Evolutionary conservation across 2,888 invertebrate species (phyloP).

Genomic region (Doris montereyensis): DNA sequence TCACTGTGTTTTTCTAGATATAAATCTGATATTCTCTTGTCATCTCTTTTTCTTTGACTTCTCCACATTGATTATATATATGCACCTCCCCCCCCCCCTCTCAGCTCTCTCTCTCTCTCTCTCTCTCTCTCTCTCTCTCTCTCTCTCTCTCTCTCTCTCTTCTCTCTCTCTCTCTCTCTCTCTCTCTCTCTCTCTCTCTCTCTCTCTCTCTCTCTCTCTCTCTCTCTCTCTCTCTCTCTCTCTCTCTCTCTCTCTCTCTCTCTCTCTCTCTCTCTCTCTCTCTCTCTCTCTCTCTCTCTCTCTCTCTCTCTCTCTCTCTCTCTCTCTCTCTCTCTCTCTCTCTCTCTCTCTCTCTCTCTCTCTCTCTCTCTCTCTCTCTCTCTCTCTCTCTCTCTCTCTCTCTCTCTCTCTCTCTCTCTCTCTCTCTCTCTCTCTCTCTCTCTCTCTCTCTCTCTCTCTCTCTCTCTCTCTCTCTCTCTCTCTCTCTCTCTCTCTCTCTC

Average conservation of each 20-base stretch:
- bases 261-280: slow-evolving; percentile 31
- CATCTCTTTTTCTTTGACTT: no score
- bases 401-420: slow-evolving; percentile 40
- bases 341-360: neutral
- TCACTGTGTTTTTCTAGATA: no score
- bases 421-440: neutral
- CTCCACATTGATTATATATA: no score
- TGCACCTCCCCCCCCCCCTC: neutral
- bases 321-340: neutral
- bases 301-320: slow-evolving; percentile 39
- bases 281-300: slow-evolving; percentile 20
- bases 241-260: slow-evolving; percentile 35
- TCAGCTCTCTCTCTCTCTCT: slow-evolving; percentile 26
- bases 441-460: neutral
- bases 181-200: neutral
- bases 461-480: neutral
- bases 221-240: slow-evolving; percentile 42
- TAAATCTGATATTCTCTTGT: no score
- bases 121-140: neutral
- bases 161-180: neutral
- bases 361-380: slow-evolving; percentile 22
- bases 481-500: neutral
- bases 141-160: slow-evolving; percentile 38
- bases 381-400: slow-evolving; percentile 20
- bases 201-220: neutral